Percentiles rank a stretch among this genome's conserved stretches.
These are phyloP conservation scores for Euwallacea fornicatus DNA, from an alignment of 1,140 invertebrate species.

Conservation along the genomic window DNA sequence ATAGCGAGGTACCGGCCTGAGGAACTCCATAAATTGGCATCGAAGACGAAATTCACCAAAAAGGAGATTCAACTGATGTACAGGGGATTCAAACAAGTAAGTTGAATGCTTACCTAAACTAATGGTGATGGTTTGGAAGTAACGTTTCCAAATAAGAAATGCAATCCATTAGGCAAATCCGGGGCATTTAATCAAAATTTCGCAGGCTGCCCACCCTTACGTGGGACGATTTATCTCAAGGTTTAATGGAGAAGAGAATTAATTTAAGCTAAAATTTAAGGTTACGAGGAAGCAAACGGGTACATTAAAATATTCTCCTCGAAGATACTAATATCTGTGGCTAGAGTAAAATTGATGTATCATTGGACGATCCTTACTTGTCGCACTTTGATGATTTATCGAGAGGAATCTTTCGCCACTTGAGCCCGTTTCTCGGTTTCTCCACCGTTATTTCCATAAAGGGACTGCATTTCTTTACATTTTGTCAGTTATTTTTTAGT, in stretches of 20 bases:
- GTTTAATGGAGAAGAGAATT: constrained; percentile 5
- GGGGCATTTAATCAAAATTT: background rate
- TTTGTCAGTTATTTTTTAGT: no score
- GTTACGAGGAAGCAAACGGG: background rate
- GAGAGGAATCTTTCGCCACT: no score
- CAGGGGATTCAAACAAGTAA: constrained; percentile 86
- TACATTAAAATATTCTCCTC: background rate
- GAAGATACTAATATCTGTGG: background rate
- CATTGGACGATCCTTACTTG: no score
- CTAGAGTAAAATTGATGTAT: background rate
- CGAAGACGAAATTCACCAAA: constrained; percentile 80
- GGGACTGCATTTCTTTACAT: no score
- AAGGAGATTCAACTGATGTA: constrained; percentile 94
- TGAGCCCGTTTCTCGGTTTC: no score
- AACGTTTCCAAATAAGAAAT: background rate
- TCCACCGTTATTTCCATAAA: no score
- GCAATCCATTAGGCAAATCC: background rate
- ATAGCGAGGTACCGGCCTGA: constrained; percentile 74
- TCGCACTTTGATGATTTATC: no score
- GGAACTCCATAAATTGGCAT: constrained; percentile 78
- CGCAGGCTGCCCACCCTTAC: background rate
- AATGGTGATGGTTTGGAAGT: no score
- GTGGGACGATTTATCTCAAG: background rate
- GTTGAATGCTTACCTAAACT: background rate
- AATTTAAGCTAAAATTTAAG: background rate